Evolutionary conservation across 2,113 vertebrate species (phyloP).

Genomic region (Dicentrarchus labrax): DNA sequence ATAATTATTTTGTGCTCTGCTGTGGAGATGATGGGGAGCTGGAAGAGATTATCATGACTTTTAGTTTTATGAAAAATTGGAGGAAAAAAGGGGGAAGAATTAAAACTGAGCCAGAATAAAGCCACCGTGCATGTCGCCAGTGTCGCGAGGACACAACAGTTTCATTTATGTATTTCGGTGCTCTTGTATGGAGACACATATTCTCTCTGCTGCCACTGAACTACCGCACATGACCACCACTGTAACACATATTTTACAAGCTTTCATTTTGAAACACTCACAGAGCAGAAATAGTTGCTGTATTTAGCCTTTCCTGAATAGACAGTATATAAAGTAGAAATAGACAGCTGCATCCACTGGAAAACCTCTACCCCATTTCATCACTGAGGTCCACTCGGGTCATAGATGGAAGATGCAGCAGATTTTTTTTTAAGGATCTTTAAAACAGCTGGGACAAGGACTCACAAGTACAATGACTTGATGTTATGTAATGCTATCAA

Average conservation of each 20-base stretch:
- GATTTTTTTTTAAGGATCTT: neutral
- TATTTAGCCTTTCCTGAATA: neutral
- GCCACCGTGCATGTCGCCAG: neutral
- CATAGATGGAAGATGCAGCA: neutral
- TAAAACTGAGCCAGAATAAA: conserved; percentile 33
- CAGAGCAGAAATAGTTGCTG: neutral
- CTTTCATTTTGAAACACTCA: neutral
- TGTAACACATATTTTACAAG: neutral
- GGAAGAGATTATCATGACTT: conserved; percentile 71
- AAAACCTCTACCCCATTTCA: neutral
- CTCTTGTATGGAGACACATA: neutral
- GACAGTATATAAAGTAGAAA: neutral
- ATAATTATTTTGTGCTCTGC: conserved; percentile 74
- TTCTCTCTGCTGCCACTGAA: neutral
- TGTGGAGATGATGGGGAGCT: conserved; percentile 45
- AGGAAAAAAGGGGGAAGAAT: conserved; percentile 4
- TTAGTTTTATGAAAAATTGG: conserved; percentile 73
- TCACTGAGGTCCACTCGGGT: neutral
- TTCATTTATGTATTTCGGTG: neutral
- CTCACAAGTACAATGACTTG: neutral
- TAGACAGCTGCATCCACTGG: neutral
- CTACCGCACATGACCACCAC: neutral
- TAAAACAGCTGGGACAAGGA: neutral
- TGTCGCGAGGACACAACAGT: neutral
- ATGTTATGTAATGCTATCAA: neutral